phyloP scores from a whole-genome alignment of 2,797 vertebrate species.

The Apogon hyalosoma region DNA sequence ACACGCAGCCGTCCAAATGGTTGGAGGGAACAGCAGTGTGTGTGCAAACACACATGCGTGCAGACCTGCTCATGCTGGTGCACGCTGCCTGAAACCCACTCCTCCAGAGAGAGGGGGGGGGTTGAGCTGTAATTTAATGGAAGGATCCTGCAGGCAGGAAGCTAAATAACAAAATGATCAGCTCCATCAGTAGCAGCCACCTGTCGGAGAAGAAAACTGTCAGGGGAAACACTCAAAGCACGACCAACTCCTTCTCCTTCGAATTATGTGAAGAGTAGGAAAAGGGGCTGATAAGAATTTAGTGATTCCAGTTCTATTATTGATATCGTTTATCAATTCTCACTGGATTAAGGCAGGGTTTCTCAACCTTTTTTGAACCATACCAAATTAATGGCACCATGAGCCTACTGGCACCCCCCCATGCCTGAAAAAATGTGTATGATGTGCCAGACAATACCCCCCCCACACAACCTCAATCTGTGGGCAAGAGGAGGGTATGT shows the following conservation, averaged over 20 bases:
- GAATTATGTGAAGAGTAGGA: slow-evolving; percentile 54
- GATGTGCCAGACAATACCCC: too few species aligned
- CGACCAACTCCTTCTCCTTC: slow-evolving; percentile 36
- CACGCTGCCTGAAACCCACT: slow-evolving; percentile 51
- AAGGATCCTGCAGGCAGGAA: slow-evolving; percentile 67
- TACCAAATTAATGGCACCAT: too few species aligned
- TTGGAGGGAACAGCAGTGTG: slow-evolving; percentile 31
- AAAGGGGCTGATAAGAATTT: too few species aligned
- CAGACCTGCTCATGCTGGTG: slow-evolving; percentile 20
- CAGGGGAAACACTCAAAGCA: slow-evolving; percentile 62
- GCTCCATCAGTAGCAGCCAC: slow-evolving; percentile 60
- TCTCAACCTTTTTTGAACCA: too few species aligned
- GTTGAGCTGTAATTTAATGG: slow-evolving; percentile 75
- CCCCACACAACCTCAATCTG: too few species aligned
- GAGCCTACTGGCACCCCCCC: too few species aligned
- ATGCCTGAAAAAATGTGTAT: too few species aligned
- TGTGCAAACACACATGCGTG: slow-evolving; percentile 14
- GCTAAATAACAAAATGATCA: slow-evolving; percentile 70
- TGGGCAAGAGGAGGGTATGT: too few species aligned
- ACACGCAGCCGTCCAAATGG: slow-evolving; percentile 56
- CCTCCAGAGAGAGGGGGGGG: slow-evolving; percentile 46
- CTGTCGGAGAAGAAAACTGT: slow-evolving; percentile 59
- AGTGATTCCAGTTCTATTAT: too few species aligned
- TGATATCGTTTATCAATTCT: too few species aligned
- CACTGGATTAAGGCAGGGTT: too few species aligned